Evolutionary conservation across 2,797 vertebrate species (phyloP).

Genomic region (Mormyrops boulengeri): DNA sequence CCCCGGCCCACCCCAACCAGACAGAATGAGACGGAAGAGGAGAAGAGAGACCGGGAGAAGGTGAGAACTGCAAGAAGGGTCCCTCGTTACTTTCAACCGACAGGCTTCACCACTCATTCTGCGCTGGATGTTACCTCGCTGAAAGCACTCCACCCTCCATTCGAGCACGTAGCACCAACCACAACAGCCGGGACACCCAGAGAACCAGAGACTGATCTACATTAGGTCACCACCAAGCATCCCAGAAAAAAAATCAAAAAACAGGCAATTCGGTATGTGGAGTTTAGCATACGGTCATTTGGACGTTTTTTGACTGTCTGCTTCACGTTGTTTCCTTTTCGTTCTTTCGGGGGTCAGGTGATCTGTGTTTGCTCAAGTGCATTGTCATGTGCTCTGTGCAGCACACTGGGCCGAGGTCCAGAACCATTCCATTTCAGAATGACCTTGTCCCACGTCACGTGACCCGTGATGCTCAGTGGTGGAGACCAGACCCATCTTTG

Average conservation of each 20-base stretch:
- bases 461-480: background rate
- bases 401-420: constrained; percentile 11
- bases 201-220: constrained; percentile 34
- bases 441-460: background rate
- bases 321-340: constrained; percentile 42
- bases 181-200: background rate
- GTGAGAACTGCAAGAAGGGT: constrained; percentile 11
- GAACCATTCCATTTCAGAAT: constrained; percentile 10
- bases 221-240: constrained; percentile 44
- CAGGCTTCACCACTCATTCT: constrained; percentile 37
- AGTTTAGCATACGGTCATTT: constrained; percentile 53
- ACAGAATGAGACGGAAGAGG: constrained; percentile 79
- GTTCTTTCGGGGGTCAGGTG: constrained; percentile 38
- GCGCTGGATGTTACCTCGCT: constrained; percentile 30
- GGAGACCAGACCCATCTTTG: background rate
- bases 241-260: constrained; percentile 45
- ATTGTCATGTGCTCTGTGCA: constrained; percentile 53
- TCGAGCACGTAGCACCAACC: constrained; percentile 16
- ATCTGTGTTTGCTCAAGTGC: constrained; percentile 56
- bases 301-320: constrained; percentile 36
- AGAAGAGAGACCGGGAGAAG: constrained; percentile 45
- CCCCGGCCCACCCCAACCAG: constrained; percentile 41
- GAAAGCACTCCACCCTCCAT: constrained; percentile 27
- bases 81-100: constrained; percentile 24
- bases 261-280: constrained; percentile 55